These are phyloP conservation scores for Bombus sibiricus DNA, from an alignment of 1,140 invertebrate species.

Conservation along the genomic window DNA sequence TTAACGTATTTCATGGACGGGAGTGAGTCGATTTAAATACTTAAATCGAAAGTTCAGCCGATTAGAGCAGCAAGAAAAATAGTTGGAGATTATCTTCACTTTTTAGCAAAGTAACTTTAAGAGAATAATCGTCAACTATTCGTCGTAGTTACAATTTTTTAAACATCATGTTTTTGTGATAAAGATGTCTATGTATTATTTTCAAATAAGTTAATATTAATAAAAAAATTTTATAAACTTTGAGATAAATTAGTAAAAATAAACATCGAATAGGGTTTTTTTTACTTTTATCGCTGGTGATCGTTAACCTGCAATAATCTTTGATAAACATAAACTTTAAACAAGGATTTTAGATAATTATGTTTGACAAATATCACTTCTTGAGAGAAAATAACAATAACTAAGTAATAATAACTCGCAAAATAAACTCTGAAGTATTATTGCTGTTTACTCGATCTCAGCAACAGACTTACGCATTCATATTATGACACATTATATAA, in stretches of 20 bases:
- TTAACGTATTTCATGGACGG: slow-evolving; percentile 7
- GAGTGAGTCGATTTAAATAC: neutral
- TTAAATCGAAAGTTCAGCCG: slow-evolving; percentile 14
- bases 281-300: neutral
- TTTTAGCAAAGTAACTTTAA: no score
- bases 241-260: neutral
- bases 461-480: neutral
- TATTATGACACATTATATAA: neutral
- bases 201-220: neutral
- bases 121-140: neutral
- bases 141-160: no score
- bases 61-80: neutral
- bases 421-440: neutral
- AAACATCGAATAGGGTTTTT: neutral
- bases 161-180: neutral
- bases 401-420: neutral
- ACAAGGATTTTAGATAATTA: neutral
- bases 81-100: neutral
- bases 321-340: neutral
- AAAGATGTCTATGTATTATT: neutral
- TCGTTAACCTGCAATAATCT: neutral
- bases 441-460: no score
- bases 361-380: neutral
- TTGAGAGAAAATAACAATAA: neutral
- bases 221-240: no score